Evolutionary conservation across 2,113 vertebrate genomes (phyloP).

Genomic region (Parus major): DNA sequence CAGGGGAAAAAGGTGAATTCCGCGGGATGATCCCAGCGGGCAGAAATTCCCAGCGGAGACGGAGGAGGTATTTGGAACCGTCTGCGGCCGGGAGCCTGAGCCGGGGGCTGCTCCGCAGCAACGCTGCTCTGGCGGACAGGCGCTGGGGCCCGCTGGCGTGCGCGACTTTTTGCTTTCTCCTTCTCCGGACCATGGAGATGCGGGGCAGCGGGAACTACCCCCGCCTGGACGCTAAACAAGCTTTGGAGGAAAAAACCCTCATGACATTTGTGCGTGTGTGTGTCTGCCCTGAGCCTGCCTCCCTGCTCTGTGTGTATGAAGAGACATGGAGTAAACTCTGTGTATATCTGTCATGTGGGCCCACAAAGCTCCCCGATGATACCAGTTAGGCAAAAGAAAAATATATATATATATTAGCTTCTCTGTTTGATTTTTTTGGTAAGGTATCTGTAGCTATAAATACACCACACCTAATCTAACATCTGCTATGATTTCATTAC

Average conservation of each 20-base stretch:
- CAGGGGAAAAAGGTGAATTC: slow-evolving; percentile 17
- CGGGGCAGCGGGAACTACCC: neutral
- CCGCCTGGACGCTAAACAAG: neutral
- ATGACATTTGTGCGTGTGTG: slow-evolving; percentile 27
- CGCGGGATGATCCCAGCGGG: neutral
- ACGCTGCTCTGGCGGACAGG: neutral
- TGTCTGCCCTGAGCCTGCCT: slow-evolving; percentile 26
- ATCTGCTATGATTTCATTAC: slow-evolving; percentile 71
- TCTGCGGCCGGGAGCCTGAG: neutral
- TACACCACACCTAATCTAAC: slow-evolving; percentile 58
- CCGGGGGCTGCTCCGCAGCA: neutral
- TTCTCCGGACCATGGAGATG: neutral
- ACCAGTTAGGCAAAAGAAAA: neutral
- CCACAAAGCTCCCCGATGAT: slow-evolving; percentile 1
- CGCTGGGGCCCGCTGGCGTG: neutral
- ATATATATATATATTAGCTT: neutral
- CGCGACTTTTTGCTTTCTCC: neutral
- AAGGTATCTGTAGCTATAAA: slow-evolving; percentile 54
- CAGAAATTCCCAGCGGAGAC: neutral
- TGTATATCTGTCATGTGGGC: neutral
- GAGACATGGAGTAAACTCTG: neutral
- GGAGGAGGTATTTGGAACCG: slow-evolving; percentile 1
- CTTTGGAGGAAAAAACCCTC: neutral
- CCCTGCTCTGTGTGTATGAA: neutral
- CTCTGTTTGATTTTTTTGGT: slow-evolving; percentile 31